Evolutionary conservation across 1,140 invertebrate species (phyloP).

Genomic region (Drosophila navojoa): DNA sequence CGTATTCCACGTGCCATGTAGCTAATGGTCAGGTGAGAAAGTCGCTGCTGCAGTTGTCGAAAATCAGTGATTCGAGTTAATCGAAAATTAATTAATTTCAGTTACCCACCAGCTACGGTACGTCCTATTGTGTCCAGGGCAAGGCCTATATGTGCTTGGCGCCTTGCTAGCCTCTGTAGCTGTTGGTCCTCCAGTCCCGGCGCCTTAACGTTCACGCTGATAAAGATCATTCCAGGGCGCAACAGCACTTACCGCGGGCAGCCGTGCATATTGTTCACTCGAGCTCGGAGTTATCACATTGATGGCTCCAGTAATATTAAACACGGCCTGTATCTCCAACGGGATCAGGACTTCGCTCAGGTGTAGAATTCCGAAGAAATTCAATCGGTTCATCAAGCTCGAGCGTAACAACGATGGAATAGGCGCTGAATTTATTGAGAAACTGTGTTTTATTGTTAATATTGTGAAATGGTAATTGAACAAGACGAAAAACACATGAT

Average conservation of each 20-base stretch:
- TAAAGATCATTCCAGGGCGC: slow-evolving; percentile 39
- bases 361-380: no score
- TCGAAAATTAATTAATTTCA: not conserved
- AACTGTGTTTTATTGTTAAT: no score
- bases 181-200: slow-evolving; percentile 40
- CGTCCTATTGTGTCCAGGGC: slow-evolving; percentile 39
- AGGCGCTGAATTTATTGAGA: no score
- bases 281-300: slow-evolving; percentile 61
- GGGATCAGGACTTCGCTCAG: no score
- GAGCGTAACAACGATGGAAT: no score
- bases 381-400: no score
- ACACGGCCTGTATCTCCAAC: no score
- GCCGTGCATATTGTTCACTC: slow-evolving; percentile 41
- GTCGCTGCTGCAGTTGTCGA: slow-evolving; percentile 22
- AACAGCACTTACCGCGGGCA: no score
- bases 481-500: no score
- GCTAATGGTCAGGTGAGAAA: slow-evolving; percentile 51
- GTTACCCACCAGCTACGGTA: slow-evolving; percentile 36
- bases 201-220: slow-evolving; percentile 8
- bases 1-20: slow-evolving; percentile 48
- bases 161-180: slow-evolving; percentile 36
- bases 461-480: no score
- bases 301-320: no score
- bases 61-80: not conserved
- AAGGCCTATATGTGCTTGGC: slow-evolving; percentile 13